Base-by-base conservation (phyloP, 2,888 invertebrate species). In the Drosophila niveifrons region DNA sequence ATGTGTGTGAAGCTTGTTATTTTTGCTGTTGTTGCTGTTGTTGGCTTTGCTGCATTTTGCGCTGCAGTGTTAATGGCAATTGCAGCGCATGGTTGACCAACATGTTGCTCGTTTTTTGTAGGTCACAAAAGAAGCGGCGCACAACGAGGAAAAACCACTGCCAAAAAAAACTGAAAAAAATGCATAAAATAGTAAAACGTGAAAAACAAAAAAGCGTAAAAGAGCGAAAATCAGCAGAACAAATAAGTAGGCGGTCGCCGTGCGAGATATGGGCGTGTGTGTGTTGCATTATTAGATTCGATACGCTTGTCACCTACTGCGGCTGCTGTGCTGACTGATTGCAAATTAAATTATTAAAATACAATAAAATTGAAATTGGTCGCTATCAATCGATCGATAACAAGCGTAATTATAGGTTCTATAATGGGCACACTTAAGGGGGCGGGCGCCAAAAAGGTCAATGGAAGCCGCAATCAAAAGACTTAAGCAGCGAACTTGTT, bases 11-110 rank as follows among this genome's bases (percentile, higher is more conserved):
- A 41, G 39, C 39, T 41, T 15, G 39, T n/a, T n/a, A n/a, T 36
- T 10, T 17, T 18, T 41, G 46, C n/a, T 52, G 13, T 50, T 44
- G 28, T 15, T 13, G 67, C 13, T 43, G 52, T 51, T 57, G 48
- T 68, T 78, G 72, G 65, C 69, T 78, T 80, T 71, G 82, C 63
- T 70, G 77, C 75, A 67, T 53, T 75, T 75, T 67, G 62, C 66
- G 62, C 41, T 64, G 79, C 82, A 75, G 80, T 88, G 89, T 83
- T 90, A 90, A 86, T 86, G 88, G 82, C 82, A 90, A 89, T 78
- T 84, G 88, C 88, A 87, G 75, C 89, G 90, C 85, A 84, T 87
- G 80, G 88, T 90, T 91, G 91, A 88, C 90, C 91, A 92, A 89
- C 86, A 85, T 88, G 75, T 73, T 78, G 79, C 72, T 74, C 47